Evolutionary conservation across 1,140 invertebrate genomes (phyloP), one percentile per base, ranked within the genome.

Genomic region (Sycobia sp.): DNA sequence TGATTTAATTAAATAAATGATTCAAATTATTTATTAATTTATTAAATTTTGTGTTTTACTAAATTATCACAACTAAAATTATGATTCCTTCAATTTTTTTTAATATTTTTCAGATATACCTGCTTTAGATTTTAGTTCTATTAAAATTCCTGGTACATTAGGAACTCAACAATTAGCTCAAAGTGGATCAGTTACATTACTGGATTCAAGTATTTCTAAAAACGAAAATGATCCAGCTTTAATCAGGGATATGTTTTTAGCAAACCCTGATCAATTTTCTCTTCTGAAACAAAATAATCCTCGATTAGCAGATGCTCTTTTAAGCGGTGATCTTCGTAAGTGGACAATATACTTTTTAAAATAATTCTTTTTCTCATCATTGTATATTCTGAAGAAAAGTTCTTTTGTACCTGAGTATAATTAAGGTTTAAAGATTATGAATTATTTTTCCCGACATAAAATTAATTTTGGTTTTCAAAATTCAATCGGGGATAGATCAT

Each of bases 281-380:
- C 73, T 97, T 34, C 82, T 98, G 0, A 94, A 95, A 77, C 94
- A 97, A 75, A 95, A 97, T 71, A 98, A 98, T 85, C 92, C 95
- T 11, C 84, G 89, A 67, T 77, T 98, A 38, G 95, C 96, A 16
- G 95, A 97, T 78, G 95, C 96, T 18, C 77, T 97, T 5, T 82
- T 93, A 0, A 91, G 88, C 70, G 93, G 92, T 16, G 90, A 90
- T 77, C 78, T 92, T 66, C 91, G 92, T 90, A 72, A 74, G 71
- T 56, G 16, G 32, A 34, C 3, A n/a, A 49, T 49, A 9, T 18
- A 32, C n/a, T n/a, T n/a, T n/a, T n/a, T n/a, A n/a, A n/a, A n/a
- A n/a, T n/a, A n/a, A n/a, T n/a, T n/a, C n/a, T n/a, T n/a, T n/a
- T n/a, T n/a, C n/a, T n/a, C n/a, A n/a, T n/a, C n/a, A n/a, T n/a